These are phyloP conservation scores for Paracentrotus lividus DNA, from an alignment of 53 echinoderm and acorn worm species.

Conservation along the genomic window DNA sequence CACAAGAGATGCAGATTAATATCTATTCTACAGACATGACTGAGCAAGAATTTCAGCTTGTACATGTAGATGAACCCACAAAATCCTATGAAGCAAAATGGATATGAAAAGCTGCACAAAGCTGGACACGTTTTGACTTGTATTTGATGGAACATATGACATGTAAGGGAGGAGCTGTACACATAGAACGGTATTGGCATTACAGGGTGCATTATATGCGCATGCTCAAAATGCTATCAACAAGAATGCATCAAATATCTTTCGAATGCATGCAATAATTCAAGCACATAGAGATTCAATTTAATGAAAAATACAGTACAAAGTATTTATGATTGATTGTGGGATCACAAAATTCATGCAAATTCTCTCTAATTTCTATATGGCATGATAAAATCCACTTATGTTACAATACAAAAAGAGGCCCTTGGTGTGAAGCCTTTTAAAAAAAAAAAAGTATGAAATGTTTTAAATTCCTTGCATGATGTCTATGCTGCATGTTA, in stretches of 20 bases:
- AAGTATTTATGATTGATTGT: background rate
- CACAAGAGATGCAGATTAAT: background rate
- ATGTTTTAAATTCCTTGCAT: background rate
- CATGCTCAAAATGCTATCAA: constrained; percentile 36
- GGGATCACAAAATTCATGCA: background rate
- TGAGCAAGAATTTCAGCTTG: background rate
- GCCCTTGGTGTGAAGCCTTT: background rate
- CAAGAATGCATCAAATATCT: background rate
- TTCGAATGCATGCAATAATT: background rate
- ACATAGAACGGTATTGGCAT: background rate
- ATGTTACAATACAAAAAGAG: background rate
- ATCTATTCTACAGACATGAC: background rate
- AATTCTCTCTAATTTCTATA: background rate
- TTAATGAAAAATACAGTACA: background rate
- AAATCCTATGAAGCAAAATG: background rate
- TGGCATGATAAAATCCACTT: background rate
- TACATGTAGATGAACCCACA: background rate
- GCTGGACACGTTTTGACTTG: background rate
- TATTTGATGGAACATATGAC: constrained; percentile 14
- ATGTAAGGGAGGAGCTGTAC: constrained; percentile 15
- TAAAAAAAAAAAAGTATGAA: background rate
- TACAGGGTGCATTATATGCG: constrained; percentile 22
- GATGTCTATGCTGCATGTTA: background rate
- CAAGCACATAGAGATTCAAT: background rate
- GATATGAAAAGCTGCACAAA: background rate